Percentiles rank a stretch among this genome's conserved stretches.
These are phyloP conservation scores for Dendrophyllia cribrosa DNA, from an alignment of 64 coral and sea anemone species.

Conservation along the genomic window DNA sequence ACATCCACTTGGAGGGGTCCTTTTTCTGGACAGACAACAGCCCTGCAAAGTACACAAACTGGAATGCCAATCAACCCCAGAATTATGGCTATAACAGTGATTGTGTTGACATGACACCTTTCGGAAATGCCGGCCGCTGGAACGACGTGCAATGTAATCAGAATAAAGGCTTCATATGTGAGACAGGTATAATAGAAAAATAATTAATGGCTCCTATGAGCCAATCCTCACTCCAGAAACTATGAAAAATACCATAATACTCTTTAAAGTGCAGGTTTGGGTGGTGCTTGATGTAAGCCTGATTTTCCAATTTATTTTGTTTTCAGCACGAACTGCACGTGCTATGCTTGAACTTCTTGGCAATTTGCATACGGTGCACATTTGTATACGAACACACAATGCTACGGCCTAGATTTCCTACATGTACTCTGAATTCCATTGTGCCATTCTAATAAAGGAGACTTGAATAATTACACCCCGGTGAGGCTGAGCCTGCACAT, in stretches of 20 bases:
- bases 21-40: slow-evolving; percentile 77
- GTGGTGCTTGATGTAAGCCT: no score
- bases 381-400: no score
- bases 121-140: slow-evolving; percentile 75
- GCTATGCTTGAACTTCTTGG: no score
- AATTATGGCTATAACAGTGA: background rate
- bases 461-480: no score
- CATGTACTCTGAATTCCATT: no score
- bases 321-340: no score
- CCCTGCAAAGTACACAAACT: slow-evolving; percentile 78
- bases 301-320: no score
- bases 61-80: slow-evolving; percentile 76
- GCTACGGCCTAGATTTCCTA: no score
- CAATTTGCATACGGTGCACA: no score
- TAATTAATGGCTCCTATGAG: background rate
- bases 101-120: slow-evolving; percentile 68
- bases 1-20: slow-evolving; percentile 31
- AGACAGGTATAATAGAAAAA: slow-evolving; percentile 61
- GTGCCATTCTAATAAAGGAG: no score
- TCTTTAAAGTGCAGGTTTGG: no score
- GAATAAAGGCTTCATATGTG: slow-evolving; percentile 76
- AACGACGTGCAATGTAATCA: slow-evolving; percentile 27
- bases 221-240: background rate
- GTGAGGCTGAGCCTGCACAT: no score
- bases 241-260: background rate